Base-by-base conservation (phyloP, 2,888 invertebrate species). In the Netelia melanura region DNA sequence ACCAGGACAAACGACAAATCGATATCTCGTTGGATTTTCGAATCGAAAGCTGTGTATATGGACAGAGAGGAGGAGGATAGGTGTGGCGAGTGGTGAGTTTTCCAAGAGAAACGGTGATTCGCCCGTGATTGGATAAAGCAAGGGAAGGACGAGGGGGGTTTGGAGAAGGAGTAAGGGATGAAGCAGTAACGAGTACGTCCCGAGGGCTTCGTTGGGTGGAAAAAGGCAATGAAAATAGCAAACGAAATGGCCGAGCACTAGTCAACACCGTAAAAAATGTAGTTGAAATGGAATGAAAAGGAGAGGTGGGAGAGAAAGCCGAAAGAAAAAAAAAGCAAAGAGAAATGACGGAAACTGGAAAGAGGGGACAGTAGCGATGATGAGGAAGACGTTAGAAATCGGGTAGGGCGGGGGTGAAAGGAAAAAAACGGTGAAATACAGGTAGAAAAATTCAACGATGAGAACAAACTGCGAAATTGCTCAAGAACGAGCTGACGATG, bases 151-250 rank as follows among this genome's bases (percentile, higher is more conserved):
- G 54, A 43, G 21, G 38, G 54, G 54, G 30, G 21, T 54, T 38
- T 38, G 38, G 38, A 38, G 38, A 79, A 62, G 9, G 43, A 30
- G 61, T 30, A 56, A 65, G 38, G 38, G 58, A 61, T 61, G 58
- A 58, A 58, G 79, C 79, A 74, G 72, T 79, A 84, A 86, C 86
- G 74, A 86, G 79, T 72, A 65, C 68, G 81, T 83, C 85, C 74
- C 58, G 75, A 64, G 81, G 81, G 78, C 81, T 72, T 79, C 61
- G 52, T 54, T 14, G 23, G 62, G 21, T 54, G 17, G 67, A 56
- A 38, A 38, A 74, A 44, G 17, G 17, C 72, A 68, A 65, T 70
- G 72, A 44, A 77, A 65, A 84, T 62, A 67, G 68, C 76, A 74
- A 68, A 72, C 52, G 65, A 64, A 71, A 76, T 58, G 56, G 56